These are phyloP conservation scores for Aspidiotus rigidus DNA, from an alignment of 2,888 invertebrate species.

Conservation along the genomic window DNA sequence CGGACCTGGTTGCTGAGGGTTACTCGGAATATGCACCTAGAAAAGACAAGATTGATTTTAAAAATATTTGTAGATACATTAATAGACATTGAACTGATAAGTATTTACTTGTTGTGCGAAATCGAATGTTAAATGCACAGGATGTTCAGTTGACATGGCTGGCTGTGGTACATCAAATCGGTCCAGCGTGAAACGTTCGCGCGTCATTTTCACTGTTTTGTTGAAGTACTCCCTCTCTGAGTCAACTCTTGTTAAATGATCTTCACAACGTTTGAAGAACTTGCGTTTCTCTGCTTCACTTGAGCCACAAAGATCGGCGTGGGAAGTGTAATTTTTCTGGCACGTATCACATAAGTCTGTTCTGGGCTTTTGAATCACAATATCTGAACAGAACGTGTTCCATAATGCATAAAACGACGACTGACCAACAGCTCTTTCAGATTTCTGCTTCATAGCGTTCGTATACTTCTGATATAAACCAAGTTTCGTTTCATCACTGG, in stretches of 20 bases:
- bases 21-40: slow-evolving; percentile 34
- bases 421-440: background rate
- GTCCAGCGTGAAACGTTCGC: background rate
- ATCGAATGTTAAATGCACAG: slow-evolving; percentile 34
- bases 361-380: background rate
- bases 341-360: background rate
- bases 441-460: background rate
- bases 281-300: background rate
- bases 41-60: background rate
- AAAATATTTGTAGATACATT: no score
- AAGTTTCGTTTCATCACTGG: background rate
- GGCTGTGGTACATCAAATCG: slow-evolving; percentile 1
- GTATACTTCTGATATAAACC: background rate
- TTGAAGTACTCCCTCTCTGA: background rate
- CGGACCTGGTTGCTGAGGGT: slow-evolving; percentile 34
- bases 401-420: background rate
- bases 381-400: background rate
- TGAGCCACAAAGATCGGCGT: background rate
- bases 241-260: background rate
- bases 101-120: slow-evolving; percentile 34
- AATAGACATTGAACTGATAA: no score
- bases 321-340: background rate
- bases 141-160: background rate
- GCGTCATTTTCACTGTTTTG: background rate
- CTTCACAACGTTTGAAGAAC: background rate